Conservation (phyloP, 2,888 invertebrate species). For the Venusia cambrica region DNA sequence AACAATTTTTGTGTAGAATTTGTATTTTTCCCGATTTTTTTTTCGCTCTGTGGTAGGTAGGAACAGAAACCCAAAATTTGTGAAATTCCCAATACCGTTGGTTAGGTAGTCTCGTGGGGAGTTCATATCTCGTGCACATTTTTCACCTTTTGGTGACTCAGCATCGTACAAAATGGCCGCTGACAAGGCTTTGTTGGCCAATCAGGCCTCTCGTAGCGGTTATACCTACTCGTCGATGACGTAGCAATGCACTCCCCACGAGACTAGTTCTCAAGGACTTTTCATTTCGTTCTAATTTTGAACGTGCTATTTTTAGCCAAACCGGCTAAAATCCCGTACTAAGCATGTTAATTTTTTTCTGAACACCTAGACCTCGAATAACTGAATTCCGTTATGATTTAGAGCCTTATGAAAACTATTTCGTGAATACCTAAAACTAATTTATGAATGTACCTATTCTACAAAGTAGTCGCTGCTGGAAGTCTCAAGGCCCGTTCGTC, state of each 20-base stretch:
- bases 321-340: conserved; percentile 10
- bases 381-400: conserved; percentile 1
- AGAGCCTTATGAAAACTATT: conserved; percentile 18
- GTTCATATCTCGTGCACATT: conserved; percentile 80
- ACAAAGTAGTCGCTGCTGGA: conserved; percentile 72
- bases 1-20: conserved; percentile 33
- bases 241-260: conserved; percentile 70
- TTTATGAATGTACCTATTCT: conserved; percentile 73
- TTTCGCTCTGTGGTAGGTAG: conserved; percentile 55
- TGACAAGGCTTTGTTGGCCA: conserved; percentile 76
- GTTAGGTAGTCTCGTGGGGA: conserved; percentile 82
- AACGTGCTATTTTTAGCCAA: conserved; percentile 46
- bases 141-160: conserved; percentile 84
- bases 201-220: conserved; percentile 58
- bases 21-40: conserved; percentile 45
- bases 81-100: conserved; percentile 82
- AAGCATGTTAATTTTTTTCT: neutral
- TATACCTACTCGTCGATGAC: conserved; percentile 68
- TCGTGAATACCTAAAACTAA: conserved; percentile 53
- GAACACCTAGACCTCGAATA: conserved; percentile 6
- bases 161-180: conserved; percentile 84
- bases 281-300: conserved; percentile 63
- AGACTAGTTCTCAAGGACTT: conserved; percentile 80
- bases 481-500: conserved; percentile 60
- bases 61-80: conserved; percentile 79